Evolutionary conservation across 2,888 invertebrate species (phyloP), one percentile per base, ranked within the genome.

Genomic region (Cephus pulcher): DNA sequence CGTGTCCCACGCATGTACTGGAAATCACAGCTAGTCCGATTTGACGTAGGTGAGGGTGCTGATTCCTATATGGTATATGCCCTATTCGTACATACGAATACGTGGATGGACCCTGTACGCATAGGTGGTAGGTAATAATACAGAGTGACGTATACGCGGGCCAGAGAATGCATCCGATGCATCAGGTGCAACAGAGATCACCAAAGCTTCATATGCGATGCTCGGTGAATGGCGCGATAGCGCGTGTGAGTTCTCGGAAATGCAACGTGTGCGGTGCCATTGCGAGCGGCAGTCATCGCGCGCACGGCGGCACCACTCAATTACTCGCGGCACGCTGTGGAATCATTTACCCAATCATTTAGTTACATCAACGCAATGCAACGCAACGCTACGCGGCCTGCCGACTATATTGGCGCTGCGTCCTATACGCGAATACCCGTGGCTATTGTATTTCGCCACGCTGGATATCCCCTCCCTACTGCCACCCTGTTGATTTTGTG

Each of bases 341-440:
- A 91, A 91, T 91, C 91, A 91, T 91, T 91, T 91, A 91, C 91
- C 91, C 91, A 91, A 91, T 91, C 91, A 91, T 91, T 91, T 91
- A 91, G 91, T 91, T 91, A 91, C 91, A 91, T 91, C 90, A 89
- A 89, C 90, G 90, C 89, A 82, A 86, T 85, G 87, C 86, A 84
- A 84, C 85, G 88, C 88, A 84, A 86, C 86, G 32, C 71, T 32
- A 71, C 84, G 79, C 80, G 84, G 81, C 85, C 87, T 81, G 82
- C 85, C 34, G 80, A 82, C 34, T 69, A 11, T 69, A 69, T 32
- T 11, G 34, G n/a, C 76, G 4, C 30, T 35, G 35, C 76, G 35
- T 35, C 40, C 30, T 56, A 23, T 69, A 71, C 71, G 77, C 74
- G 75, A 68, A 33, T 37, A 75, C 77, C 70, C 70, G 56, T 40